These are phyloP conservation scores for Eueides isabella DNA, from an alignment of 1,140 invertebrate genomes.

Conservation along the genomic window DNA sequence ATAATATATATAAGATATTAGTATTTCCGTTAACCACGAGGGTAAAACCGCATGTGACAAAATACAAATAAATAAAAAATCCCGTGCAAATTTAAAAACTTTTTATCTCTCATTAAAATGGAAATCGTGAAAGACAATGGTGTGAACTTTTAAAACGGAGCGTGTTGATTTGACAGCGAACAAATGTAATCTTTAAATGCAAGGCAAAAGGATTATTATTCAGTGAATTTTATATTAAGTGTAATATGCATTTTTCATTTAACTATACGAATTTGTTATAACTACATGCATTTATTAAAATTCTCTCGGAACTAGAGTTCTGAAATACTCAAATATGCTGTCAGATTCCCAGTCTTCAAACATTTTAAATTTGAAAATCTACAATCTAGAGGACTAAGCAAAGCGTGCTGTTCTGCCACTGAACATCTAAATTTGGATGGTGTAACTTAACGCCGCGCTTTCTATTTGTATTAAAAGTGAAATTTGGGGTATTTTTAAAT, in stretches of 20 bases:
- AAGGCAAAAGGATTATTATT: neutral
- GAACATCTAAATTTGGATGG: no score
- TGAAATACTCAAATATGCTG: no score
- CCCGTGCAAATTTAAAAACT: constrained; percentile 13
- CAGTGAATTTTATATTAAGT: neutral
- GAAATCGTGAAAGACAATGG: constrained; percentile 14
- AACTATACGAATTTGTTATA: neutral
- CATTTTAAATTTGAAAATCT: no score
- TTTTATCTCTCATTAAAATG: constrained; percentile 19
- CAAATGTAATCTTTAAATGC: neutral
- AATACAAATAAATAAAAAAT: neutral
- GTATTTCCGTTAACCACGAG: no score
- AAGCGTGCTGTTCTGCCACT: no score
- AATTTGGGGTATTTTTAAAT: no score
- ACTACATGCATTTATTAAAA: neutral
- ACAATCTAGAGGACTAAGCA: no score
- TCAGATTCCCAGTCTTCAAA: no score
- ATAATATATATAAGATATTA: no score
- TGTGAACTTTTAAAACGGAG: constrained; percentile 11
- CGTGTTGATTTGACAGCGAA: neutral
- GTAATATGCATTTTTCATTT: neutral
- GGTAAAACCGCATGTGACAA: no score
- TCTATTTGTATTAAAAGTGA: no score
- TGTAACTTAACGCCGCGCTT: no score
- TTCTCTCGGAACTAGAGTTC: neutral